Percentiles rank a stretch among this genome's conserved stretches.
These are phyloP conservation scores for Chironomus tepperi DNA, from an alignment of 1,140 invertebrate species.

Conservation along the genomic window DNA sequence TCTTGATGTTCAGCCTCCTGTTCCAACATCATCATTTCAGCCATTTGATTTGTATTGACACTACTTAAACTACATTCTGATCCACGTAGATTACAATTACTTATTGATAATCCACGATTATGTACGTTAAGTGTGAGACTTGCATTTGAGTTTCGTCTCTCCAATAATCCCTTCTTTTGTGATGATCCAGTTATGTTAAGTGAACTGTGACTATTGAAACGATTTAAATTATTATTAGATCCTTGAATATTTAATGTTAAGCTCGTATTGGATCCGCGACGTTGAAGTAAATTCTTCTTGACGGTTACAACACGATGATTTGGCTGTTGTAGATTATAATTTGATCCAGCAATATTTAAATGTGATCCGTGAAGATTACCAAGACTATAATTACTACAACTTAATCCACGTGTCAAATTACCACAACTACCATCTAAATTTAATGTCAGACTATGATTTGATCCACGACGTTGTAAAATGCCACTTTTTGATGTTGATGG, in stretches of 20 bases:
- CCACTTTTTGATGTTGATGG: slow-evolving; percentile 35
- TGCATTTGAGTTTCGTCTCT: slow-evolving; percentile 76
- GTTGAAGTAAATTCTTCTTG: slow-evolving; percentile 63
- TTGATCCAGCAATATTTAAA: slow-evolving; percentile 27
- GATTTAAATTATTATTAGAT: slow-evolving; percentile 42
- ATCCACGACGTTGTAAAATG: slow-evolving; percentile 34
- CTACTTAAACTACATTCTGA: slow-evolving; percentile 42
- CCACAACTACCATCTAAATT: slow-evolving; percentile 28
- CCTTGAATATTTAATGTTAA: slow-evolving; percentile 56
- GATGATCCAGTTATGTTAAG: slow-evolving; percentile 38
- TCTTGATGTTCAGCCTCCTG: slow-evolving; percentile 17
- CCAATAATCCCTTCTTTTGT: slow-evolving; percentile 56
- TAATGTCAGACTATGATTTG: slow-evolving; percentile 35
- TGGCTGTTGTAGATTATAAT: slow-evolving; percentile 28
- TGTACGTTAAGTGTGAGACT: slow-evolving; percentile 63
- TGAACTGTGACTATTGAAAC: slow-evolving; percentile 47
- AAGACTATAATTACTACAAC: slow-evolving; percentile 43
- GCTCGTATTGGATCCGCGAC: slow-evolving; percentile 82
- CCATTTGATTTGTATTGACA: slow-evolving; percentile 43
- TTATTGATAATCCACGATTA: slow-evolving; percentile 41
- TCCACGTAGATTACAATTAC: slow-evolving; percentile 43
- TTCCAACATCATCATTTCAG: slow-evolving; percentile 29
- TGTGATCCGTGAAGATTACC: slow-evolving; percentile 31
- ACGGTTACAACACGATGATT: slow-evolving; percentile 33
- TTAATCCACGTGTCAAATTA: slow-evolving; percentile 34